phyloP scores from a whole-genome alignment of 1,140 invertebrate genomes.

The Sitophilus oryzae region DNA sequence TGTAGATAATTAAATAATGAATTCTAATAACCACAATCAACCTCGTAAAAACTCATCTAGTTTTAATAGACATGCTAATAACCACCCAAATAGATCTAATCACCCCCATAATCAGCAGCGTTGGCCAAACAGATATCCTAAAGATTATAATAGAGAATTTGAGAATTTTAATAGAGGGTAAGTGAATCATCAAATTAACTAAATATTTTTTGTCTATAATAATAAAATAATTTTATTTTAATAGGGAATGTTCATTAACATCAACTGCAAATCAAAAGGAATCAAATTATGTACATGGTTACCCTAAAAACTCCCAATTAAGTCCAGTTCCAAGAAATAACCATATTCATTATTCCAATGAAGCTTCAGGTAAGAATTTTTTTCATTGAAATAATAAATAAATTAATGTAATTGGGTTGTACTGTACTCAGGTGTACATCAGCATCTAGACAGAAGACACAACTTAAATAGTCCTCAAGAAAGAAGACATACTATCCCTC shows the following conservation, averaged over 20 bases:
- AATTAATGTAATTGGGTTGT: slow-evolving; percentile 15
- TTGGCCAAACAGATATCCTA: slow-evolving; percentile 42
- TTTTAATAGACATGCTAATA: slow-evolving; percentile 40
- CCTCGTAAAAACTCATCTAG: slow-evolving; percentile 41
- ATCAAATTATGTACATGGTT: slow-evolving; percentile 38
- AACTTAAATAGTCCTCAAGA: slow-evolving; percentile 24
- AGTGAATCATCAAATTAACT: slow-evolving; percentile 18
- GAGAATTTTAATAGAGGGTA: slow-evolving; percentile 43
- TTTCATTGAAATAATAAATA: neutral
- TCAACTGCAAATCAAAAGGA: slow-evolving; percentile 40
- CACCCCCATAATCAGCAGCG: slow-evolving; percentile 38
- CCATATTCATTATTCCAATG: slow-evolving; percentile 39
- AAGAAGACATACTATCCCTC: slow-evolving; percentile 13
- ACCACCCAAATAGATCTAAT: slow-evolving; percentile 36
- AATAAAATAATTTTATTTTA: slow-evolving; percentile 3
- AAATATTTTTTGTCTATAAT: slow-evolving; percentile 13
- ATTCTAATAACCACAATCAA: slow-evolving; percentile 43
- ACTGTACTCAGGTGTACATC: too few species aligned
- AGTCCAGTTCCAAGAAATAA: slow-evolving; percentile 39
- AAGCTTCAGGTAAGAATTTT: slow-evolving; percentile 34
- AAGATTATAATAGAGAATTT: slow-evolving; percentile 42
- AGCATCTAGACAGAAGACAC: slow-evolving; percentile 30
- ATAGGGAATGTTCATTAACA: slow-evolving; percentile 40
- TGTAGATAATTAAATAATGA: slow-evolving; percentile 31
- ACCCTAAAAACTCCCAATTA: slow-evolving; percentile 41